Evolutionary conservation across 2,113 vertebrate species (phyloP).

Genomic region (Antechinus flavipes): DNA sequence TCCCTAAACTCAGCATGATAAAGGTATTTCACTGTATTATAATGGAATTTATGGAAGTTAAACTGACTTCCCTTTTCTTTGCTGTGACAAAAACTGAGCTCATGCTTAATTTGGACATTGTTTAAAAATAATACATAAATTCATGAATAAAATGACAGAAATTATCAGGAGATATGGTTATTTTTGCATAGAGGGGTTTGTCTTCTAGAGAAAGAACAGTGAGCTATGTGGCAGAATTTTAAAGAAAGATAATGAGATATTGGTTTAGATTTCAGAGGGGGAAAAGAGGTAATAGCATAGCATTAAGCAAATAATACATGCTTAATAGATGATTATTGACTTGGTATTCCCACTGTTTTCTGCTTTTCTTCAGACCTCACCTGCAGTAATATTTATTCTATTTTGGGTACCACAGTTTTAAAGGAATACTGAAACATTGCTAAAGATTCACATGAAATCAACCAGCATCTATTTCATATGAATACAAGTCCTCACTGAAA

Average conservation of each 20-base stretch:
- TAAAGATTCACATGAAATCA: background rate
- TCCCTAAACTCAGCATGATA: background rate
- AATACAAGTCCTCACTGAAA: background rate
- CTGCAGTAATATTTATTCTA: background rate
- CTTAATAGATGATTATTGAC: background rate
- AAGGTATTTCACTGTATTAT: background rate
- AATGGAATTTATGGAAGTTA: background rate
- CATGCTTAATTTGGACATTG: background rate
- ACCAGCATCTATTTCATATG: background rate
- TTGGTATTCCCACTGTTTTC: background rate
- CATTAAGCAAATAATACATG: background rate
- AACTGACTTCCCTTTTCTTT: background rate
- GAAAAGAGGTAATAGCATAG: background rate
- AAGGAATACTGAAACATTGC: background rate
- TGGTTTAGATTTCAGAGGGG: background rate
- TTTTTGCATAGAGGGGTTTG: background rate
- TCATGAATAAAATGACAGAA: background rate
- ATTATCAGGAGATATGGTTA: background rate
- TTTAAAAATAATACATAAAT: background rate
- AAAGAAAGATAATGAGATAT: background rate
- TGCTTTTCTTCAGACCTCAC: background rate
- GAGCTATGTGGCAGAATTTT: background rate
- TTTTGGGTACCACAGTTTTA: background rate
- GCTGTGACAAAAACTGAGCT: background rate
- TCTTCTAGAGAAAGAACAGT: background rate